A percentile compares a stretch with the other conserved stretches of the same genome.
phyloP scores from a whole-genome alignment of 1,140 invertebrate genomes.

The Uloborus diversus region DNA sequence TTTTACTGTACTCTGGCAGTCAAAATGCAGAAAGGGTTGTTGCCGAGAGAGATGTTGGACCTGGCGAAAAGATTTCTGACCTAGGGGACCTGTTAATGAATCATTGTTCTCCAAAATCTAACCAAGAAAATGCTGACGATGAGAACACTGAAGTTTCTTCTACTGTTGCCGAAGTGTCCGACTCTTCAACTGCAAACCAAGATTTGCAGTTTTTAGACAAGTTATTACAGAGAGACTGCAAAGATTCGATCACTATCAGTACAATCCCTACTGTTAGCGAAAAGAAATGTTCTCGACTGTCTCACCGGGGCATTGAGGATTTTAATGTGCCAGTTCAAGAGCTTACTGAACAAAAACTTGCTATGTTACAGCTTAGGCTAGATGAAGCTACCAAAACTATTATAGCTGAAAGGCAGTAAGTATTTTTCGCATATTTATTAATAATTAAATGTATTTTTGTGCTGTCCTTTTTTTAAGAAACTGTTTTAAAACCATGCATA shows the following conservation, averaged over 20 bases:
- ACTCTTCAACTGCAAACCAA: conserved; percentile 45
- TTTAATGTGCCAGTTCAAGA: conserved; percentile 69
- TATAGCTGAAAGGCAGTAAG: conserved; percentile 74
- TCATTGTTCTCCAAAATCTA: background rate
- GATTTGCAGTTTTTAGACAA: conserved; percentile 59
- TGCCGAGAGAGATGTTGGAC: conserved; percentile 55
- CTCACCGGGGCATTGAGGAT: conserved; percentile 23
- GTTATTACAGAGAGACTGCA: conserved; percentile 33
- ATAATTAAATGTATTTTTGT: background rate
- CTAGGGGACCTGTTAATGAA: background rate
- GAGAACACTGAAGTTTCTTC: conserved; percentile 23
- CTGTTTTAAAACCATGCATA: too few species aligned
- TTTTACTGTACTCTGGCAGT: background rate
- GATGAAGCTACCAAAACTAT: conserved; percentile 81
- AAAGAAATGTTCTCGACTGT: conserved; percentile 17
- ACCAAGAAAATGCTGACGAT: conserved; percentile 21
- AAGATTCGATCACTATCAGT: conserved; percentile 39
- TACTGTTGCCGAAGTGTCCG: conserved; percentile 38
- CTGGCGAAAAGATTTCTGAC: conserved; percentile 49
- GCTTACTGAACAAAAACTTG: conserved; percentile 73
- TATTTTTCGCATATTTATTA: conserved; percentile 17
- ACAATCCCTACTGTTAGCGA: conserved; percentile 56
- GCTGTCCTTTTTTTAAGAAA: background rate
- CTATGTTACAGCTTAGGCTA: conserved; percentile 75
- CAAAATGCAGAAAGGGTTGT: conserved; percentile 49